Evolutionary conservation across 2,888 invertebrate species (phyloP).

Genomic region (Dasysyrphus tricinctus): DNA sequence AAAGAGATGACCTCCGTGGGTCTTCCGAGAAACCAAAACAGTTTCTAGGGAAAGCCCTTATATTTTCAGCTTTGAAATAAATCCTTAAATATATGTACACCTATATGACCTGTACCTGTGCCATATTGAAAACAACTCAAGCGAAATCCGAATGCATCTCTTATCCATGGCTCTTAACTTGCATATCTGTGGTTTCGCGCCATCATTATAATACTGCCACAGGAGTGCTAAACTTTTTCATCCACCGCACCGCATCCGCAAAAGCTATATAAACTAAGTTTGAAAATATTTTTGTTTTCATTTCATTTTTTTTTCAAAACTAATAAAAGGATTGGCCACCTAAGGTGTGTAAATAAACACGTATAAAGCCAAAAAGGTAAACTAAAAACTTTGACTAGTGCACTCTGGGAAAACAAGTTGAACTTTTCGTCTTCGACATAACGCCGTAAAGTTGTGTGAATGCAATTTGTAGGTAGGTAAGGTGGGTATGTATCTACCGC

Average conservation of each 20-base stretch:
- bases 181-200: conserved; percentile 39
- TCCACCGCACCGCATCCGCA: background rate
- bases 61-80: too few species aligned
- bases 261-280: conserved; percentile 55
- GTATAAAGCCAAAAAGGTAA: conserved; percentile 57
- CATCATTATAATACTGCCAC: conserved; percentile 33
- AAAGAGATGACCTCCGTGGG: background rate
- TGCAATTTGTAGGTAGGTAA: conserved; percentile 30
- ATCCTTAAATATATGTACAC: too few species aligned
- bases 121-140: too few species aligned
- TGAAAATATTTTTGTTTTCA: conserved; percentile 19
- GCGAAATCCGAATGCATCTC: background rate
- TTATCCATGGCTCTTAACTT: background rate
- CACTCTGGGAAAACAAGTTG: background rate
- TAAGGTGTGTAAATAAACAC: conserved; percentile 70
- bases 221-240: conserved; percentile 13
- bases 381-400: conserved; percentile 54
- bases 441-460: background rate
- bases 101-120: too few species aligned
- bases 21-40: too few species aligned
- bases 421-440: conserved; percentile 15
- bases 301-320: conserved; percentile 10
- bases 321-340: conserved; percentile 69
- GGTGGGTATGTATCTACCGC: background rate
- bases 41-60: too few species aligned